phyloP scores from a whole-genome alignment of 2,888 invertebrate species.

The Microctonus hyperodae region DNA sequence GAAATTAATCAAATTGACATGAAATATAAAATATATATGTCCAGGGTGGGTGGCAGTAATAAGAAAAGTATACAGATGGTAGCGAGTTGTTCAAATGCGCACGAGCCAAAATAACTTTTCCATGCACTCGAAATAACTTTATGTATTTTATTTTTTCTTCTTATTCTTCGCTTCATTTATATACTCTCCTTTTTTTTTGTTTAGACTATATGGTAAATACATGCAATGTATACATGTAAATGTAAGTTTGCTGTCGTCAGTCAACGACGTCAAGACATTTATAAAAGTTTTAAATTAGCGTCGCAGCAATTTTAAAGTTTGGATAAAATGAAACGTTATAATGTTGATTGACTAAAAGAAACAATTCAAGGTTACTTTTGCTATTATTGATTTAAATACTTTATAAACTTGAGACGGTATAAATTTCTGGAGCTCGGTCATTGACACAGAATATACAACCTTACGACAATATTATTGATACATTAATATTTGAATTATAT shows the following conservation, averaged over 20 bases:
- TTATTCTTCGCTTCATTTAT: conserved; percentile 9
- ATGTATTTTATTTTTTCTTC: not conserved
- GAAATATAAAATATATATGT: not conserved
- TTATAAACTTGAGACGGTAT: not conserved
- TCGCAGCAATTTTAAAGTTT: not conserved
- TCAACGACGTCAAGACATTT: not conserved
- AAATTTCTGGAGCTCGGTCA: conserved; percentile 8
- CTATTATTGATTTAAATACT: conserved; percentile 32
- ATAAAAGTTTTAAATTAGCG: not conserved
- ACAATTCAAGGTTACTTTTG: conserved; percentile 2
- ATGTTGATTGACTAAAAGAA: not conserved
- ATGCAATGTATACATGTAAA: not conserved
- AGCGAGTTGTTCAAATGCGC: not conserved
- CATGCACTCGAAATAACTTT: not conserved
- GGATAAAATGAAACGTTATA: not conserved
- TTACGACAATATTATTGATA: not conserved
- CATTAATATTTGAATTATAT: not conserved
- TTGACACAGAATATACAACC: conserved; percentile 18
- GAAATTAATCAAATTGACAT: not conserved
- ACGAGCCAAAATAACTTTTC: conserved; percentile 15
- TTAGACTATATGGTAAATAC: conserved; percentile 6
- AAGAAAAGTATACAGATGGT: not conserved
- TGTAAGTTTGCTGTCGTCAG: not conserved
- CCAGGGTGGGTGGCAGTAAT: too few relatives aligned
- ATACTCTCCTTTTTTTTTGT: not conserved